phyloP scores from a whole-genome alignment of 92 coral and sea anemone genomes.

The Phenganax subtilis region DNA sequence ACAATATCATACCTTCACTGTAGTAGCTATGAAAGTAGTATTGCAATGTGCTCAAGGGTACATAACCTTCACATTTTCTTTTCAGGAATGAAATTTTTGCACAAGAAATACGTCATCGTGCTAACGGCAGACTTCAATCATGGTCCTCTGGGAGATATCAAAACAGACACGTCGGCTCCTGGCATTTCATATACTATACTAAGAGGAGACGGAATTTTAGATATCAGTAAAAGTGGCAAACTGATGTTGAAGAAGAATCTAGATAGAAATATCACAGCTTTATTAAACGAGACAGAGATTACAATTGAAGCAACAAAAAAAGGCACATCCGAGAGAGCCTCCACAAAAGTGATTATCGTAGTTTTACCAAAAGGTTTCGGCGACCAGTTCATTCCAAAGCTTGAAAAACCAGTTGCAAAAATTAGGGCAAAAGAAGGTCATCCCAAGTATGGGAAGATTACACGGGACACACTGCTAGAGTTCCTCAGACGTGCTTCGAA shows the following conservation, averaged over 20 bases:
- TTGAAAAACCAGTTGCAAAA: background rate
- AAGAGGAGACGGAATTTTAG: background rate
- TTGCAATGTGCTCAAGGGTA: no score
- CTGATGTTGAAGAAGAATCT: background rate
- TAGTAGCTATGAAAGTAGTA: no score
- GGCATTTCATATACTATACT: background rate
- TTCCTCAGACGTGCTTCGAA: constrained; percentile 11
- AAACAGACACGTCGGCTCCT: background rate
- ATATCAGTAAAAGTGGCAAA: background rate
- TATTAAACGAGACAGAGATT: constrained; percentile 4
- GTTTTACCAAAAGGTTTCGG: background rate
- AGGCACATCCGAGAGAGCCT: background rate
- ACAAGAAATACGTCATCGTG: constrained; percentile 17
- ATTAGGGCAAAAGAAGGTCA: background rate
- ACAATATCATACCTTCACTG: no score
- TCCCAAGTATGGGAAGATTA: background rate
- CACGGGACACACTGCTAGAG: background rate
- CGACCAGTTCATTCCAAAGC: background rate
- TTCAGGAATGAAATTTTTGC: constrained; percentile 7
- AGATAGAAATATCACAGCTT: background rate
- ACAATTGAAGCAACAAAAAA: background rate
- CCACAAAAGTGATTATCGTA: background rate
- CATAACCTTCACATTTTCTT: background rate
- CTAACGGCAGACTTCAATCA: background rate
- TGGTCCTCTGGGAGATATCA: constrained; percentile 18